phyloP scores from a whole-genome alignment of 2,113 vertebrate genomes.

The rat (Rattus norvegicus) region DNA sequence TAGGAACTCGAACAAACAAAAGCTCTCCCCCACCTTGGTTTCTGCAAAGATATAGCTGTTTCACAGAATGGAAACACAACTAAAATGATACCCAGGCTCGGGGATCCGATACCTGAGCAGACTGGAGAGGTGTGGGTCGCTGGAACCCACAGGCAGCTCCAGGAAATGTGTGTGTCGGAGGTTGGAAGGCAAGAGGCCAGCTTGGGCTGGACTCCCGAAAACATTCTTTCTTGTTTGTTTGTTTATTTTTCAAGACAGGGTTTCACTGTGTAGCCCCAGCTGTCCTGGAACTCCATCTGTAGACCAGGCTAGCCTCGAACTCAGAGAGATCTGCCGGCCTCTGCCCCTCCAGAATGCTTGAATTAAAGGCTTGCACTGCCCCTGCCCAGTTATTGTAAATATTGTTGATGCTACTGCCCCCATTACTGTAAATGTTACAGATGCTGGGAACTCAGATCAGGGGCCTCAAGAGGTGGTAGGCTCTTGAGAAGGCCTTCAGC shows the following conservation, averaged over 20 bases:
- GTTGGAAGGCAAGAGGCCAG: not conserved
- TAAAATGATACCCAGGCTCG: not conserved
- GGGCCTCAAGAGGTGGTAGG: not conserved
- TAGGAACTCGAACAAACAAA: not conserved
- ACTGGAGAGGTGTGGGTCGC: not conserved
- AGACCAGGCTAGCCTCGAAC: not conserved
- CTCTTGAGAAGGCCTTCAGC: not conserved
- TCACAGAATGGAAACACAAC: conserved; percentile 26
- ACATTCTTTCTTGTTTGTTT: not conserved
- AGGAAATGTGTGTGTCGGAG: not conserved
- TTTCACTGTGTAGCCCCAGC: not conserved
- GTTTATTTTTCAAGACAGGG: not conserved
- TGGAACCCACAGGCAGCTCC: not conserved
- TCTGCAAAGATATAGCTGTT: conserved; percentile 22
- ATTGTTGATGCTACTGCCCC: not conserved
- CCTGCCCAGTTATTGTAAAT: not conserved
- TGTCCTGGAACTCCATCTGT: not conserved
- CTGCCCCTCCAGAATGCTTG: not conserved
- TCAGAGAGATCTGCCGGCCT: not conserved
- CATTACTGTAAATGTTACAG: conserved; percentile 1
- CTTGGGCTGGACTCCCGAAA: not conserved
- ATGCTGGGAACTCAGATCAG: conserved; percentile 11
- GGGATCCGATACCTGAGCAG: not conserved
- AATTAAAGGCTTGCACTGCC: not conserved
- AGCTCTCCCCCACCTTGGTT: not conserved